Percentiles rank a stretch among this genome's conserved stretches.
Evolutionary conservation across 2,113 vertebrate genomes (phyloP).

Genomic region (Paratilapia polleni): DNA sequence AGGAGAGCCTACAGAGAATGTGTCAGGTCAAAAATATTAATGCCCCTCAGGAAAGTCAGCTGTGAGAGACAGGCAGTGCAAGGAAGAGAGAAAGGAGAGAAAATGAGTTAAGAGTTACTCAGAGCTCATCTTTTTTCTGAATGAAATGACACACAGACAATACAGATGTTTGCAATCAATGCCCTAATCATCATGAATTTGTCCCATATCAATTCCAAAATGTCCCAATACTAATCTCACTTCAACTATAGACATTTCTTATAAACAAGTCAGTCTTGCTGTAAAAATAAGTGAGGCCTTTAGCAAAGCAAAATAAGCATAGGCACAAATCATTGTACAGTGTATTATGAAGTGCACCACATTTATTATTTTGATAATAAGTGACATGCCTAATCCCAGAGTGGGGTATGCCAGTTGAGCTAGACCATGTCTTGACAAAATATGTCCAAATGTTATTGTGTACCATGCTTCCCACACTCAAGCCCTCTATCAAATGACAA

Average conservation of each 20-base stretch:
- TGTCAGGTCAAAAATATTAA: too few species aligned
- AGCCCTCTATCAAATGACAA: conserved; percentile 51
- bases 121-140: conserved; percentile 1
- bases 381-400: conserved; percentile 40
- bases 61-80: background rate
- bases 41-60: too few species aligned
- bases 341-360: conserved; percentile 17
- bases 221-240: background rate
- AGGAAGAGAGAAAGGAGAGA: background rate
- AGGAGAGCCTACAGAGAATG: conserved; percentile 56
- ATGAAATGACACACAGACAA: background rate
- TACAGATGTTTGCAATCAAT: background rate
- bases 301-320: background rate
- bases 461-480: conserved; percentile 31
- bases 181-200: background rate
- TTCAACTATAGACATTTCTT: background rate
- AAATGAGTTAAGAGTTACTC: background rate
- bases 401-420: conserved; percentile 8
- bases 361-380: conserved; percentile 53
- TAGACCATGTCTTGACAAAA: conserved; percentile 51
- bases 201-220: background rate
- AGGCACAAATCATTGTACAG: background rate
- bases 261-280: background rate
- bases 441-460: conserved; percentile 71
- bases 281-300: background rate